phyloP scores from a whole-genome alignment of 2,888 invertebrate genomes.

The Hirtodrosophila duncani region DNA sequence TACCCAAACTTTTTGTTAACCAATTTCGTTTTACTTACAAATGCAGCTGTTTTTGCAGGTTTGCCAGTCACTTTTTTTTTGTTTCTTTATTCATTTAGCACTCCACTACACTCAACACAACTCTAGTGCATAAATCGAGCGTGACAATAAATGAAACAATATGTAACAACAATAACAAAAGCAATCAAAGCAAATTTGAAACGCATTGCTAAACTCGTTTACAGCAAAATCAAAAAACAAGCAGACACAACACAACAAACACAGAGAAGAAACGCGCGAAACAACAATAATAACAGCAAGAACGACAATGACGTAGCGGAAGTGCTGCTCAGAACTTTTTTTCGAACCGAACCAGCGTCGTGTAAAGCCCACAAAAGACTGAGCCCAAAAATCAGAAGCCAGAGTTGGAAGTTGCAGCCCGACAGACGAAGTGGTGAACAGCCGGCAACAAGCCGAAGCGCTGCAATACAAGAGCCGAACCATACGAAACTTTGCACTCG shows the following conservation, averaged over 20 bases:
- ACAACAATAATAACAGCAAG: conserved; percentile 30
- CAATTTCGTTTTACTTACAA: background rate
- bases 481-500: conserved; percentile 10
- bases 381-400: conserved; percentile 26
- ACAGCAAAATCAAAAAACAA: conserved; percentile 19
- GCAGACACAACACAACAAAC: conserved; percentile 11
- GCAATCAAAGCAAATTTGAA: conserved; percentile 47
- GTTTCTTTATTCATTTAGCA: background rate
- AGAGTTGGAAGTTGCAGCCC: conserved; percentile 44
- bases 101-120: background rate
- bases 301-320: conserved; percentile 24
- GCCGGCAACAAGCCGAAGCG: conserved; percentile 18
- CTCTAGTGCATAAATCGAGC: conserved; percentile 51
- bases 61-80: background rate
- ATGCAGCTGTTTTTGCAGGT: too few relatives aligned
- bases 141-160: conserved; percentile 53
- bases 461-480: background rate
- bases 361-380: conserved; percentile 58
- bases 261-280: conserved; percentile 31
- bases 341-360: conserved; percentile 40
- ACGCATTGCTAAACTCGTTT: conserved; percentile 63
- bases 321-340: conserved; percentile 34
- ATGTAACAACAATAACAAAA: conserved; percentile 48
- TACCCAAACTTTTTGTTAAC: too few relatives aligned
- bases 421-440: conserved; percentile 30